Evolutionary conservation across 2,888 invertebrate genomes (phyloP), one percentile per base, ranked within the genome.

Genomic region (Noctua pronuba): DNA sequence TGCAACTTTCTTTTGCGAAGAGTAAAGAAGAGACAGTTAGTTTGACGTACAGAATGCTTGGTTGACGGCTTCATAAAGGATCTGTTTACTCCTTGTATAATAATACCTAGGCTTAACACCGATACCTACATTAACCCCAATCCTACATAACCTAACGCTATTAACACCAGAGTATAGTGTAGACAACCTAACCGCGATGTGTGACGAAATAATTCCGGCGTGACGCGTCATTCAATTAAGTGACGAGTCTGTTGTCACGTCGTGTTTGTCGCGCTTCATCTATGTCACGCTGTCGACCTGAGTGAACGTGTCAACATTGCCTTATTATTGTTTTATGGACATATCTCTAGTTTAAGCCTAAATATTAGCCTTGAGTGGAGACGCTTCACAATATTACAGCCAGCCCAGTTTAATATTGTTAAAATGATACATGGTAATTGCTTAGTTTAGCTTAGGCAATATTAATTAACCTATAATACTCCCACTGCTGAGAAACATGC

Each of bases 141-240:
- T 41, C 18, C 8, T 16, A 62, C 28, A 73, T 16, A 69, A 62
- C 65, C 35, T 66, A 62, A 77, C 62, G 44, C 21, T 58, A 73
- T 67, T 70, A 77, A 77, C 66, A 70, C 11, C 62, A 31, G 18
- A 46, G 41, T 38, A 49, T 60, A 55, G 24, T 79, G 58, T 72
- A 78, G 73, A 77, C 73, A 49, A 58, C 44, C 38, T 72, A 83
- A 87, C 87, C 85, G 76, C 87, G 72, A 41, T 85, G 87, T 87
- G 77, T 86, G 79, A 88, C 77, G 70, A 78, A 85, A 87, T 87
- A 87, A 87, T 88, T 88, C 79, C 66, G 62, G 77, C 71, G 73
- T 84, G 83, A 85, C 83, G 49, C 85, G 67, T 86, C 82, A 86
- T 88, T 87, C 77, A 82, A 88, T 87, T 88, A 84, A 55, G 82